A percentile compares a stretch with the other conserved stretches of the same genome.
These are phyloP conservation scores for Sparidentex hasta DNA, from an alignment of 2,797 vertebrate genomes.

Conservation along the genomic window DNA sequence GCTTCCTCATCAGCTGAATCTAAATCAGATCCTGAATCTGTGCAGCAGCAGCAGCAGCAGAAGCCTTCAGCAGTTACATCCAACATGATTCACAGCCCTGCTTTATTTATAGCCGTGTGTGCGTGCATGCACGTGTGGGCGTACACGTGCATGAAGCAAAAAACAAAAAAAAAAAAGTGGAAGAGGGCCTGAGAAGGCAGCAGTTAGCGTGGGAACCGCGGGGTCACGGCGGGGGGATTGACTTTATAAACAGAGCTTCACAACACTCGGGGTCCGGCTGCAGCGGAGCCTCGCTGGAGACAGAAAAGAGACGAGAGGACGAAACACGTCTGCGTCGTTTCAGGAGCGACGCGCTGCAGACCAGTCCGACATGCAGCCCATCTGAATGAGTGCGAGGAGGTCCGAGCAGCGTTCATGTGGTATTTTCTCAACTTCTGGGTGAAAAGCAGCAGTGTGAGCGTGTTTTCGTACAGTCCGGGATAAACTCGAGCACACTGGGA, in stretches of 20 bases:
- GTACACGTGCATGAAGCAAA: conserved; percentile 34
- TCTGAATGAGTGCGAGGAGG: conserved; percentile 42
- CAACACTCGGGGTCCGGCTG: conserved; percentile 65
- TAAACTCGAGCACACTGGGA: conserved; percentile 48
- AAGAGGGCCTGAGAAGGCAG: conserved; percentile 80
- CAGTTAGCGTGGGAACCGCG: conserved; percentile 83
- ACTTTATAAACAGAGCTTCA: conserved; percentile 82
- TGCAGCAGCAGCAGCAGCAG: conserved; percentile 20
- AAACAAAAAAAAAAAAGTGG: conserved; percentile 16
- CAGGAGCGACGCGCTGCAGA: conserved; percentile 11
- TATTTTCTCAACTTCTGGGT: conserved; percentile 46
- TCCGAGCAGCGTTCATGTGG: conserved; percentile 45
- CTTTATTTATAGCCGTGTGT: conserved; percentile 68
- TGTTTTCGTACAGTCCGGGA: conserved; percentile 20
- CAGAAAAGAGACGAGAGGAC: conserved; percentile 18
- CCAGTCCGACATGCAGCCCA: conserved; percentile 44
- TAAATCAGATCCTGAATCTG: conserved; percentile 40
- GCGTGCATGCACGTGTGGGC: conserved; percentile 28
- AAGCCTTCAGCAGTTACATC: conserved; percentile 37
- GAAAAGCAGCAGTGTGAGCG: conserved; percentile 33
- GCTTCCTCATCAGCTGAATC: conserved; percentile 44
- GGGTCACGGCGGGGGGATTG: conserved; percentile 71
- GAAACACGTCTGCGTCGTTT: conserved; percentile 52
- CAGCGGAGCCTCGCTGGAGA: conserved; percentile 30
- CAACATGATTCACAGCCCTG: conserved; percentile 41